These are phyloP conservation scores for Melanchra persicariae DNA, from an alignment of 2,888 invertebrate species.

Conservation along the genomic window DNA sequence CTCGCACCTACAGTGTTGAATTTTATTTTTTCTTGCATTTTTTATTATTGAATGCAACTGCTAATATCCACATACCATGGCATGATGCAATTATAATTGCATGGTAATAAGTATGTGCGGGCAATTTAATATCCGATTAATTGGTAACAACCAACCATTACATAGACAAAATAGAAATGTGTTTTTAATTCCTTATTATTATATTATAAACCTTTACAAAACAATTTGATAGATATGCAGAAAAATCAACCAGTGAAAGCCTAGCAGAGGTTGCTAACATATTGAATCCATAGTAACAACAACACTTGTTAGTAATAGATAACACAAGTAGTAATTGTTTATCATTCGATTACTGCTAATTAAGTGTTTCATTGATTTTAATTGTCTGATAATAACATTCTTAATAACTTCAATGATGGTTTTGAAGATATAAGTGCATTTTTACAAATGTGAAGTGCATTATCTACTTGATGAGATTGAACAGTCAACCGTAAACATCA, in stretches of 20 bases:
- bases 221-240: slow-evolving; percentile 3
- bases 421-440: slow-evolving; percentile 9
- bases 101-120: neutral
- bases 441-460: slow-evolving; percentile 14
- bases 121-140: neutral
- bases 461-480: slow-evolving; percentile 18
- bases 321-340: slow-evolving; percentile 22
- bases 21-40: neutral
- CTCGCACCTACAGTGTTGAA: neutral
- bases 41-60: neutral
- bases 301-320: slow-evolving; percentile 28
- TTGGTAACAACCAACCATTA: neutral
- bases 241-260: slow-evolving; percentile 18
- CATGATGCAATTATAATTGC: neutral
- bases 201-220: slow-evolving; percentile 1
- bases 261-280: slow-evolving; percentile 17
- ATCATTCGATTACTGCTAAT: slow-evolving; percentile 28
- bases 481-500: slow-evolving; percentile 29
- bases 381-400: slow-evolving; percentile 23
- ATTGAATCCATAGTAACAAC: neutral
- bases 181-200: neutral
- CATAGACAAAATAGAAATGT: neutral
- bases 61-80: neutral
- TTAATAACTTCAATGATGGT: slow-evolving; percentile 27
- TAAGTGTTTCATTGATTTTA: slow-evolving; percentile 19